Base-by-base conservation (phyloP, 2,888 invertebrate species). In the Eupithecia subumbrata region DNA sequence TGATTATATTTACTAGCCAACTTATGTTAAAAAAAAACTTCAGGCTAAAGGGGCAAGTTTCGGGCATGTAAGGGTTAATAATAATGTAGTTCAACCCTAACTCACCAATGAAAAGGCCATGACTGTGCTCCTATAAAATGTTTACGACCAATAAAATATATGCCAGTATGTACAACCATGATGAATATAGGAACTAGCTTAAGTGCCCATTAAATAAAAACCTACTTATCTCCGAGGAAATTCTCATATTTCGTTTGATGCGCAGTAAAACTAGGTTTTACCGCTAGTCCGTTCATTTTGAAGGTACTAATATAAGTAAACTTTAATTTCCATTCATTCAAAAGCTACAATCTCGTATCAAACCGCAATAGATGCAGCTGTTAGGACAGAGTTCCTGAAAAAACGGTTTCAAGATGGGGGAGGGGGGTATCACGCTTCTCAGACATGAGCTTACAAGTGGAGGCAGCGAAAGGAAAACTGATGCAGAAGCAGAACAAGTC, bases 111-210 rank as follows among this genome's bases (percentile, higher is more conserved):
- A 79, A 80, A 81, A 76, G 80, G 75, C 77, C 69, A 80, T 76
- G 79, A 80, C 74, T 76, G 73, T 68, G 76, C 79, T 56, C 60
- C 68, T 76, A 79, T 81, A 81, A 81, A 70, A 77, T 77, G 80
- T 81, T 81, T 81, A 81, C 60, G 76, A 60, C 66, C 52, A 56
- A 74, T 76, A 76, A 74, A 76, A 71, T 74, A 72, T 76, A 71
- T 69, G 60, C 68, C 40, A 64, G 63, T 68, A 68, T 68, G 43
- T 68, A 37, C 52, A 72, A n/a, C 34, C 16, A 67, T 72, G 45
- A 67, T 72, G 66, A 67, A 67, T 63, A 72, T 52, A 68, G 68
- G 43, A 45, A 68, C 43, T 68, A 68, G 43, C 43, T 68, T 9
- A 68, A 68, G 60, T 34, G 22, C 14, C 68, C 40, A 22, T 68